phyloP scores from a whole-genome alignment of 2,888 invertebrate genomes.

The Campopleginae sp. region DNA sequence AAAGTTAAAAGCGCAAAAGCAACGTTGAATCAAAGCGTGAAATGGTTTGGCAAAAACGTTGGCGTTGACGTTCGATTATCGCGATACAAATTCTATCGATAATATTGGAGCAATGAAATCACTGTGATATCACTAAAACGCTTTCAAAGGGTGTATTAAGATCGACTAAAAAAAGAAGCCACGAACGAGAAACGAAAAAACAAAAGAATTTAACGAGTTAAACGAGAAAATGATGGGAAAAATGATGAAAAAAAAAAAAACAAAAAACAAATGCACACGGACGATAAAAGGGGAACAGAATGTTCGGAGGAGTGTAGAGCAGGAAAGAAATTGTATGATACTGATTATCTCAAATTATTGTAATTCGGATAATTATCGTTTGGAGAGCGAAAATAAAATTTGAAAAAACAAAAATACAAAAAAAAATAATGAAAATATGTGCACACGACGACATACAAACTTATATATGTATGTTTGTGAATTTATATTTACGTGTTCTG shows the following conservation, averaged over 20 bases:
- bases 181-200: slow-evolving; percentile 46
- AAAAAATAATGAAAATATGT: slow-evolving; percentile 55
- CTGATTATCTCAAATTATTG: slow-evolving; percentile 78
- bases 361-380: slow-evolving; percentile 72
- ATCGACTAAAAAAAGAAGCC: slow-evolving; percentile 71
- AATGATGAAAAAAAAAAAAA: slow-evolving; percentile 35
- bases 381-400: slow-evolving; percentile 47
- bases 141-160: slow-evolving; percentile 82
- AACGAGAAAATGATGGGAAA: slow-evolving; percentile 37
- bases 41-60: slow-evolving; percentile 51
- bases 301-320: slow-evolving; percentile 32
- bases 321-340: slow-evolving; percentile 74
- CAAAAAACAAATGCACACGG: slow-evolving; percentile 58
- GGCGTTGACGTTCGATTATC: slow-evolving; percentile 48
- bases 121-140: slow-evolving; percentile 84
- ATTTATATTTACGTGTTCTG: slow-evolving; percentile 73
- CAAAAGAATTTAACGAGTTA: background rate
- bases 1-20: slow-evolving; percentile 16
- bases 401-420: slow-evolving; percentile 61
- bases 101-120: slow-evolving; percentile 84
- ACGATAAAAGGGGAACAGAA: slow-evolving; percentile 24
- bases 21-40: slow-evolving; percentile 10
- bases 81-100: slow-evolving; percentile 80
- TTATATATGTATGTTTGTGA: slow-evolving; percentile 59
- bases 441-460: slow-evolving; percentile 44